Base-by-base conservation (phyloP, 1,140 invertebrate genomes). In the Drosophila carrolli region DNA sequence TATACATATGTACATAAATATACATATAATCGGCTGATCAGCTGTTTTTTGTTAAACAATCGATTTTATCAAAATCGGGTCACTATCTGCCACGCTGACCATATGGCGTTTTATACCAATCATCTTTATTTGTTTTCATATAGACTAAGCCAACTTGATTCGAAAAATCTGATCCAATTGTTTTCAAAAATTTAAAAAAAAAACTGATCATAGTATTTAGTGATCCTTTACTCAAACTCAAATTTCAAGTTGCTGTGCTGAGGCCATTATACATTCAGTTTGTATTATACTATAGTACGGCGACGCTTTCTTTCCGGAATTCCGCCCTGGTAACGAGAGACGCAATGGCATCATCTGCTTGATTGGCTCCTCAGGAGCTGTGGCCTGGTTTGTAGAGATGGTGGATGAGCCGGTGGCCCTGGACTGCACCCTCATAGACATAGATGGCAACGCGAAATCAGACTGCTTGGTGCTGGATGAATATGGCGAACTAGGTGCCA, bases 401-500 rank as follows among this genome's bases (percentile, higher is more conserved):
- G 93, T 93, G 32, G 94, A 93, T 78, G 94, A 95, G 66, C 96
- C 96, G 1, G 93, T 93, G 13, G 93, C 95, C 66, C 94, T 97
- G 14, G 95, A 96, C 83, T 97, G 96, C 78, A 93, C 94, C 27
- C 84, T 96, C 5, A 92, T 96, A 41, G 96, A 96, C 93, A 94
- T 95, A 0, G 95, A 96, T 88, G 93, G 89, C 41, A 95, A 96
- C 85, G 95, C 94, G n/a, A 94, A 94, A 54, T 93, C 94, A 27
- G 96, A 96, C 77, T 97, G 96, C 73, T 93, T 97, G 57, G 94
- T 96, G 5, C 93, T 95, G 27, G 96, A 96, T 29, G 93, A 95
- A 51, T 94, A 95, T 75, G 95, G 96, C 37, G 91, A 95, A 35
- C 84, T 97, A 46, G 94, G 94, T 37, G 95, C 95, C 19, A 93